Conservation (phyloP, 2,797 vertebrate genomes). For the Eurystomus glaucurus region DNA sequence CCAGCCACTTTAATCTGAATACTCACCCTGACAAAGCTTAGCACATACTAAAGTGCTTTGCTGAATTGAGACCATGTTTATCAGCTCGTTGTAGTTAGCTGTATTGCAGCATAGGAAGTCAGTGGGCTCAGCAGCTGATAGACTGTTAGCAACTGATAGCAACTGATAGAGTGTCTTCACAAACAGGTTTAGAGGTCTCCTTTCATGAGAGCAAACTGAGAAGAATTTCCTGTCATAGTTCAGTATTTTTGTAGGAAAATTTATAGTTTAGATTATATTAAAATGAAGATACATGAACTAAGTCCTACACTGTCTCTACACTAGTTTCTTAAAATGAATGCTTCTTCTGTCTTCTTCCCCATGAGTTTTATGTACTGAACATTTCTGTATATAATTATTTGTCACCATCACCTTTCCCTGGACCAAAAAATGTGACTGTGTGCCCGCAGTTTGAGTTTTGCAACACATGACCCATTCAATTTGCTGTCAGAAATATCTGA, state of each 20-base stretch:
- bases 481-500: not conserved
- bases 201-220: not conserved
- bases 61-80: conserved; percentile 15
- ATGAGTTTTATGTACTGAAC: not conserved
- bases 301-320: not conserved
- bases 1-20: not conserved
- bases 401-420: not conserved
- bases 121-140: conserved; percentile 24
- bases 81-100: conserved; percentile 53
- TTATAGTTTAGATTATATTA: not conserved
- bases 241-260: not conserved
- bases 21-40: not conserved
- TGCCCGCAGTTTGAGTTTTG: not conserved
- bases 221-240: not conserved
- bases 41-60: conserved; percentile 9
- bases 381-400: not conserved
- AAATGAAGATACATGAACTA: not conserved
- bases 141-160: conserved; percentile 23
- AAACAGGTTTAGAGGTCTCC: not conserved
- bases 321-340: not conserved
- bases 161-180: not conserved
- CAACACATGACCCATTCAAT: not conserved
- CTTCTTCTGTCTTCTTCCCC: not conserved
- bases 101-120: conserved; percentile 2
- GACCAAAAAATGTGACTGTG: not conserved